Base-by-base conservation (phyloP, 2,113 vertebrate species). In the Oreocharis arfaki region DNA sequence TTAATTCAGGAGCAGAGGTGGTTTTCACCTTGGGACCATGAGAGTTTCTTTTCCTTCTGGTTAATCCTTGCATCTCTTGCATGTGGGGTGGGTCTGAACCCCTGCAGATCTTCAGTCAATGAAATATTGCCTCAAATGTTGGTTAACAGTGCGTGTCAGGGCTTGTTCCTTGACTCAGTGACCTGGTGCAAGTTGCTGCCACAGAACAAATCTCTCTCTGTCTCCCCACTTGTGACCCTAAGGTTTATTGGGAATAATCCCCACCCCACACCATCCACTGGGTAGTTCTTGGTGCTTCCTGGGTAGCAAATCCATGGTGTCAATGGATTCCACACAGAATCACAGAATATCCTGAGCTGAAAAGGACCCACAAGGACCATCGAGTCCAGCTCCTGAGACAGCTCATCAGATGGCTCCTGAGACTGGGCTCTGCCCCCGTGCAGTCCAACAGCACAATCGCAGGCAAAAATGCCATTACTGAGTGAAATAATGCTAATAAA, bases 381-480 rank as follows among this genome's bases (percentile, higher is more conserved):
- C 0, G 1, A 21, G 13, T n/a, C 24, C 53, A 53, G 5, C 6
- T 60, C 13, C 30, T 82, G 61, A 10, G 13, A 32, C 46, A 26
- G 46, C 5, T 46, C 39, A 11, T 41, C 37, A 41, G 50, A 30
- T 13, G n/a, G 11, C 8, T 84, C 44, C 39, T 73, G 41, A 74
- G 41, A 2, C 10, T 9, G 5, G 16, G 15, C 10, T 61, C 20
- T 73, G 26, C n/a, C 28, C 21, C n/a, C 47, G 7, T 32, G 23
- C 2, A 1, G 12, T 22, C 71, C 44, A 56, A 6, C 30, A 33
- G 23, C 4, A 4, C 0, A 13, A 5, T 0, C 65, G 32, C 8
- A 64, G 55, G 17, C 10, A 50, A 71, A 67, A 74, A 61, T 30
- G 11, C 2, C 33, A 35, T 21, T 24, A 3, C 41, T 20, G 49